These are phyloP conservation scores for Drosophila suboccidentalis DNA, from an alignment of 2,888 invertebrate genomes.

Conservation along the genomic window DNA sequence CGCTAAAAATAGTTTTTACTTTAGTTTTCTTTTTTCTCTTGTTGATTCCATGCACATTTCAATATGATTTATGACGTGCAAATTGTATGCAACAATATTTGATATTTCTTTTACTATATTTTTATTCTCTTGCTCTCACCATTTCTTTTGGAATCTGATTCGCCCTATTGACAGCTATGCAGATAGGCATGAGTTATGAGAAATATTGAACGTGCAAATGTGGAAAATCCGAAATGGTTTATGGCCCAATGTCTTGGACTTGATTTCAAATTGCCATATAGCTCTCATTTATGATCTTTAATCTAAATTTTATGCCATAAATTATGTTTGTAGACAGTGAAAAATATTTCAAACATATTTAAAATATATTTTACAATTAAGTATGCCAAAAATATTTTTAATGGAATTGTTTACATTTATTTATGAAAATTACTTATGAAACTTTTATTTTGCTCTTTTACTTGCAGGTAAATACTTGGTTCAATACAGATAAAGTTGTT, in stretches of 20 bases:
- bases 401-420: not conserved
- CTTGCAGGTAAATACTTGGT: slow-evolving; percentile 55
- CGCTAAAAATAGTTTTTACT: slow-evolving; percentile 55
- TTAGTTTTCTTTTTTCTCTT: slow-evolving; percentile 50
- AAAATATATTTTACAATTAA: not conserved
- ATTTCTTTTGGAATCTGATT: slow-evolving; percentile 15
- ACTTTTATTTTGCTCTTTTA: slow-evolving; percentile 14
- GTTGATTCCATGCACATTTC: slow-evolving; percentile 63
- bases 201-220: slow-evolving; percentile 43
- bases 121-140: slow-evolving; percentile 7
- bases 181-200: slow-evolving; percentile 55
- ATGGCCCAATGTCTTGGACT: slow-evolving; percentile 42
- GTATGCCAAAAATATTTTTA: not conserved
- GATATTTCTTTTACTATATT: slow-evolving; percentile 38
- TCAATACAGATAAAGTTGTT: not conserved
- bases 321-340: not conserved
- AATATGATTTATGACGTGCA: slow-evolving; percentile 77
- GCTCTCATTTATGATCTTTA: slow-evolving; percentile 13
- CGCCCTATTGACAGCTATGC: slow-evolving; percentile 52
- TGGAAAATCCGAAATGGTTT: slow-evolving; percentile 48
- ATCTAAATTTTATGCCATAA: not conserved
- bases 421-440: slow-evolving; percentile 1
- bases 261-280: slow-evolving; percentile 14
- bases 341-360: not conserved
- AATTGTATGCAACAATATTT: slow-evolving; percentile 70